Percentiles rank a stretch among this genome's conserved stretches.
These are phyloP conservation scores for Hydrophis major DNA, from an alignment of 2,797 vertebrate genomes.

Conservation along the genomic window DNA sequence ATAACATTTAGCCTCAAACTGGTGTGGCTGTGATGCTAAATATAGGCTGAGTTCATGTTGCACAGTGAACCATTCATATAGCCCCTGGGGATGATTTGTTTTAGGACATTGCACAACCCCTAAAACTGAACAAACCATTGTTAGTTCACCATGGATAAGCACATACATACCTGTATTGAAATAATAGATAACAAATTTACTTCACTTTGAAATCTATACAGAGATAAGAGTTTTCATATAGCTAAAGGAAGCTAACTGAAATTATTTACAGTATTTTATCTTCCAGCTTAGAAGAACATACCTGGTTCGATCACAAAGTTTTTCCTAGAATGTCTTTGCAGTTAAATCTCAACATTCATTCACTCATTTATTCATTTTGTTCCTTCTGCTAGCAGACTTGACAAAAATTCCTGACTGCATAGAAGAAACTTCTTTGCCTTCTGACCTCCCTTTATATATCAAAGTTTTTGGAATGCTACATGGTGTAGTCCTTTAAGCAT, in stretches of 20 bases:
- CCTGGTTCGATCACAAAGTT: background rate
- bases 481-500: background rate
- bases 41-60: background rate
- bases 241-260: background rate
- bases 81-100: background rate
- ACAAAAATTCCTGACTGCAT: background rate
- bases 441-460: background rate
- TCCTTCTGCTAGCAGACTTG: background rate
- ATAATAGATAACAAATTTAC: background rate
- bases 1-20: constrained; percentile 8
- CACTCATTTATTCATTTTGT: background rate
- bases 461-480: background rate
- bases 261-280: background rate
- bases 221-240: background rate
- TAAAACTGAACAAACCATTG: background rate
- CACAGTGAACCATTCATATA: background rate
- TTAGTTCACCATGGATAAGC: background rate
- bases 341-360: background rate
- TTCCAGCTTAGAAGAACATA: background rate
- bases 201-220: background rate
- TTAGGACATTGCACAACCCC: background rate
- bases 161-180: background rate
- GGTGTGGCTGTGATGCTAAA: background rate
- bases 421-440: background rate
- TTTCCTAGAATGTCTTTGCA: background rate